Evolutionary conservation across 53 echinoderm and acorn worm species (phyloP), one percentile per base, ranked within the genome.

Genomic region (Antedon mediterranea): DNA sequence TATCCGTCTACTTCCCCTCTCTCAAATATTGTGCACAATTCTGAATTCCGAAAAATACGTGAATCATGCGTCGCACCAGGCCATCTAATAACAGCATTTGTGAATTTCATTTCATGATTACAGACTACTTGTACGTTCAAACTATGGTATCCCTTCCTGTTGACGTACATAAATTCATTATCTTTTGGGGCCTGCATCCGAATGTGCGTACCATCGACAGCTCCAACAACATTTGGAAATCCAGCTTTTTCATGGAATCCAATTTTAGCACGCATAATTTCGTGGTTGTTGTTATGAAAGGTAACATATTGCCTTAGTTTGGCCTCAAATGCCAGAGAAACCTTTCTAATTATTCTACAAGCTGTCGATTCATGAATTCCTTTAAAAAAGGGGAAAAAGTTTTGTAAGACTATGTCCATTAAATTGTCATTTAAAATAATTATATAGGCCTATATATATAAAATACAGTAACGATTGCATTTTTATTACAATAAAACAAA

Each of bases 211-310:
- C 81, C 81, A 34, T 81, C 81, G 0, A 81, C 81, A 7, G 81
- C 81, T 2, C 81, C 75, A 0, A 81, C 74, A 5, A 81, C 74
- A 20, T 73, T 37, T 30, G 82, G 82, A 82, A 82, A 82, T 6
- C 82, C 82, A 30, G 75, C 73, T 29, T 75, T 75, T 20, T 31
- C 28, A 32, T 43, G 31, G 29, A 75, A 82, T 26, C 20, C 29
- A 28, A 13, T 9, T 32, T 6, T 32, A 20, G 23, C 3, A 11
- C 15, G 2, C 1, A 13, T 13, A 18, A 57, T 18, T 57, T 57
- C 57, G 14, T 57, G 15, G 23, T 57, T 26, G 23, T 8, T 18
- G 26, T 32, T 28, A 15, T 72, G 80, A 32, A 80, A 80, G 1
- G 30, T 30, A 9, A 80, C 71, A n/a, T 7, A 80, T 2, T 30